phyloP scores from a whole-genome alignment of 1,140 invertebrate genomes.

The Hormaphis cornu region DNA sequence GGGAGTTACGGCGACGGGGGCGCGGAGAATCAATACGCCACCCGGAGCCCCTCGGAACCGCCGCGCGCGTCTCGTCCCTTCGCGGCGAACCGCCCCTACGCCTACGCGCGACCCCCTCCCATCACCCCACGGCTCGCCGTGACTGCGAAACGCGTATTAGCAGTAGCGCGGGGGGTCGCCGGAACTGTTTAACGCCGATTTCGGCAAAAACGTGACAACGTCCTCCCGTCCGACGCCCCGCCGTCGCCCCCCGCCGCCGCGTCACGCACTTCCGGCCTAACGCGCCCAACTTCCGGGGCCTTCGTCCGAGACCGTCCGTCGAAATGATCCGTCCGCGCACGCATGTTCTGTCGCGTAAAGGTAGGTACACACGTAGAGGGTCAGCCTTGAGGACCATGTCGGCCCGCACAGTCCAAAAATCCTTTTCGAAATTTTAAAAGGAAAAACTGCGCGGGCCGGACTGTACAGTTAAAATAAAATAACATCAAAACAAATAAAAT shows the following conservation, averaged over 20 bases:
- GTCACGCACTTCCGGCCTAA: constrained; percentile 3
- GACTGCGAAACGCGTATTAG: constrained; percentile 26
- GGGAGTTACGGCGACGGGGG: neutral
- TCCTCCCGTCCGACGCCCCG: neutral
- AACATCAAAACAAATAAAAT: no score
- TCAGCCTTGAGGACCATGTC: no score
- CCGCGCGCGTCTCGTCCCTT: neutral
- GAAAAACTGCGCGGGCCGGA: no score
- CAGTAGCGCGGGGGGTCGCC: constrained; percentile 27
- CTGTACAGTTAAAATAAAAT: no score
- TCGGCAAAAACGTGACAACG: constrained; percentile 30
- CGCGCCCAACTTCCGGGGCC: neutral
- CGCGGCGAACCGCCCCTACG: neutral
- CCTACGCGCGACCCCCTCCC: neutral
- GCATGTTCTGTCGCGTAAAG: neutral
- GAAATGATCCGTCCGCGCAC: neutral
- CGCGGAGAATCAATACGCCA: constrained; percentile 28
- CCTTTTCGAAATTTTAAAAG: no score
- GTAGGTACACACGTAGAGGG: no score
- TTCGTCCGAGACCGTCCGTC: constrained; percentile 6
- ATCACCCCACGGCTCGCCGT: neutral
- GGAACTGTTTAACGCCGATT: constrained; percentile 32
- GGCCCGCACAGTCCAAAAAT: no score
- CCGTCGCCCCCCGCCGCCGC: neutral
- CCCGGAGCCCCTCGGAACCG: neutral